Percentiles rank a stretch among this genome's conserved stretches.
These are phyloP conservation scores for Nomada hirtipes DNA, from an alignment of 2,888 invertebrate species.

Conservation along the genomic window DNA sequence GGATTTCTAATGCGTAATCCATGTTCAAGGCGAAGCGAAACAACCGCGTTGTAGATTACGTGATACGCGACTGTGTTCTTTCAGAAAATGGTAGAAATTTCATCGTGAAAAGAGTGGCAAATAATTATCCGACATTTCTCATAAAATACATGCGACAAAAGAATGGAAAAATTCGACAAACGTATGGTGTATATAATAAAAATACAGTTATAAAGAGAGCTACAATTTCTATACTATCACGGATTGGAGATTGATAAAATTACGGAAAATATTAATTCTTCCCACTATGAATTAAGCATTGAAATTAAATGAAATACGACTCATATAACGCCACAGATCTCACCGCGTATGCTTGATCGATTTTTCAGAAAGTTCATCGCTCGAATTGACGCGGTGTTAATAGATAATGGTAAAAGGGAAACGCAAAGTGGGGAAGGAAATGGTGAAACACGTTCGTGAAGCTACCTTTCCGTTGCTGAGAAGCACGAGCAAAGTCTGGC, in stretches of 20 bases:
- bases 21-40: slow-evolving; percentile 29
- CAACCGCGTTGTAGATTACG: slow-evolving; percentile 32
- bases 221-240: no score
- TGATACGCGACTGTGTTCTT: slow-evolving; percentile 10
- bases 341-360: not conserved
- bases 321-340: not conserved
- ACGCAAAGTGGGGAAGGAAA: slow-evolving; percentile 13
- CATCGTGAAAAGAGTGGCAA: not conserved
- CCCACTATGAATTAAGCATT: not conserved
- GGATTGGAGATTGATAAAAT: not conserved
- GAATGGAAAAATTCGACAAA: no score
- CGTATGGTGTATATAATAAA: no score
- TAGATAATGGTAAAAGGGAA: not conserved
- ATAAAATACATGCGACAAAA: not conserved
- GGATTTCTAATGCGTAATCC: slow-evolving; percentile 43
- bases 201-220: no score
- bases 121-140: slow-evolving; percentile 5
- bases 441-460: slow-evolving; percentile 25
- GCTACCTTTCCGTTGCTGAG: slow-evolving; percentile 54
- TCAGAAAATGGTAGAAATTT: not conserved
- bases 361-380: slow-evolving; percentile 7
- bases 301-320: not conserved
- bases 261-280: not conserved
- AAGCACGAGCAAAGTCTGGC: slow-evolving; percentile 63
- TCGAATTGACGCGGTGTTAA: not conserved